phyloP scores from a whole-genome alignment of 1,140 invertebrate species.

The Helicoverpa zea region DNA sequence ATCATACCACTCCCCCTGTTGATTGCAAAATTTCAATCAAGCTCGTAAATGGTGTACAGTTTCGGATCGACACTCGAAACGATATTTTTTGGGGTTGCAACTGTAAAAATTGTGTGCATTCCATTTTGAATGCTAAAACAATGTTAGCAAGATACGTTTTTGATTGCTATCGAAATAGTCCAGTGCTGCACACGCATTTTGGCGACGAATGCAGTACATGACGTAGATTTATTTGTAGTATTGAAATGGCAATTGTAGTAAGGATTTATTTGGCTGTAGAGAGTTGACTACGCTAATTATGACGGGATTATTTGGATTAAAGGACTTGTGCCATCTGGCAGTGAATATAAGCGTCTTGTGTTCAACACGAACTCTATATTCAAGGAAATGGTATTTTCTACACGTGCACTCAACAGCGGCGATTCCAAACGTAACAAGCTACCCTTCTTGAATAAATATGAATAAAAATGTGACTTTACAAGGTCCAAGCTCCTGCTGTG shows the following conservation, averaged over 20 bases:
- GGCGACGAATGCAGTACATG: slow-evolving; percentile 76
- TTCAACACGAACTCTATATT: slow-evolving; percentile 22
- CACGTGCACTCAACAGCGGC: slow-evolving; percentile 34
- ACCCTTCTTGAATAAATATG: slow-evolving; percentile 46
- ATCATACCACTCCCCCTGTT: slow-evolving; percentile 80
- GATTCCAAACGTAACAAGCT: slow-evolving; percentile 38
- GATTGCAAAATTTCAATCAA: slow-evolving; percentile 87
- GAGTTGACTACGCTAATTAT: slow-evolving; percentile 76
- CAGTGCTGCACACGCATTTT: slow-evolving; percentile 60
- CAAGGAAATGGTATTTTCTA: slow-evolving; percentile 7
- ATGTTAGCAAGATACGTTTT: slow-evolving; percentile 61
- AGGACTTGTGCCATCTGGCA: slow-evolving; percentile 64
- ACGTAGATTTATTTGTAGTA: slow-evolving; percentile 84
- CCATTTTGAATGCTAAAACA: slow-evolving; percentile 48
- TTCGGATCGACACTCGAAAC: slow-evolving; percentile 81
- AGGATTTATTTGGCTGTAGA: slow-evolving; percentile 76
- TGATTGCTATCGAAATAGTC: slow-evolving; percentile 48
- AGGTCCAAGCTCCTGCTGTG: slow-evolving; percentile 46
- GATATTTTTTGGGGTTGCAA: slow-evolving; percentile 81
- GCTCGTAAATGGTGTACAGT: slow-evolving; percentile 82
- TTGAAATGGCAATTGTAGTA: slow-evolving; percentile 82
- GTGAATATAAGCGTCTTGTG: slow-evolving; percentile 23
- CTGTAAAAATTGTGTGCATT: slow-evolving; percentile 58
- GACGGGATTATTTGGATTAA: slow-evolving; percentile 75
- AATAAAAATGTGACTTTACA: slow-evolving; percentile 45